Percentiles rank a stretch among this genome's conserved stretches.
phyloP scores from a whole-genome alignment of 2,888 invertebrate species.

The Chalcosyrphus nemorum region DNA sequence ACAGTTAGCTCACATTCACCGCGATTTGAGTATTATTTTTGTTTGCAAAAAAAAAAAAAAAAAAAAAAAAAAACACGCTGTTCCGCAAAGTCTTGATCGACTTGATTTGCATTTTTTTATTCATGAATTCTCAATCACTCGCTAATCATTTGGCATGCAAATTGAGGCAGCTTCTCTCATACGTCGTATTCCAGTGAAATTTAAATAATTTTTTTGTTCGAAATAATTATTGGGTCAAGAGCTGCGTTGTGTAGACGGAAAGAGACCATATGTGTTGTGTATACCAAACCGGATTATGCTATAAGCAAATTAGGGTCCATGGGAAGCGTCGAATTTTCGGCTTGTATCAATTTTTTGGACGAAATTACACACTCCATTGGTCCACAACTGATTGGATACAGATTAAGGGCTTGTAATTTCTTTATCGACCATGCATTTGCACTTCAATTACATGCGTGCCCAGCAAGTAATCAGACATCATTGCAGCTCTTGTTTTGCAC shows the following conservation, averaged over 20 bases:
- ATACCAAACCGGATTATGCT: neutral
- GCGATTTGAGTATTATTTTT: neutral
- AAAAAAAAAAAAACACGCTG: no score
- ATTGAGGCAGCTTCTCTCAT: slow-evolving; percentile 23
- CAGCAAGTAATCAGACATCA: neutral
- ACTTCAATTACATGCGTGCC: slow-evolving; percentile 39
- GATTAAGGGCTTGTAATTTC: slow-evolving; percentile 57
- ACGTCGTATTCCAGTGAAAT: slow-evolving; percentile 28
- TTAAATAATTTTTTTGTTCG: slow-evolving; percentile 36
- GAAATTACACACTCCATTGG: slow-evolving; percentile 29
- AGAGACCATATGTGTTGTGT: neutral
- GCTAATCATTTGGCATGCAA: slow-evolving; percentile 66
- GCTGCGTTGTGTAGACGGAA: neutral
- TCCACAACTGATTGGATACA: slow-evolving; percentile 17
- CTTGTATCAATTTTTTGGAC: slow-evolving; percentile 54
- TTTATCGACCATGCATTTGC: slow-evolving; percentile 47
- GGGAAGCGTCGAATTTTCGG: slow-evolving; percentile 33
- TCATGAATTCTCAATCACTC: slow-evolving; percentile 16
- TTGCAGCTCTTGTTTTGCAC: neutral
- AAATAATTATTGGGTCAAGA: slow-evolving; percentile 66
- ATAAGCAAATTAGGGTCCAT: neutral
- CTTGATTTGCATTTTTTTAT: slow-evolving; percentile 37
- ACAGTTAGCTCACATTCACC: slow-evolving; percentile 12
- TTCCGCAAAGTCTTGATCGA: slow-evolving; percentile 27
- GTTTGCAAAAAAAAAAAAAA: no score